A percentile compares a stretch with the other conserved stretches of the same genome.
Conservation (phyloP, 1,140 invertebrate species). For the Cotesia glomerata region DNA sequence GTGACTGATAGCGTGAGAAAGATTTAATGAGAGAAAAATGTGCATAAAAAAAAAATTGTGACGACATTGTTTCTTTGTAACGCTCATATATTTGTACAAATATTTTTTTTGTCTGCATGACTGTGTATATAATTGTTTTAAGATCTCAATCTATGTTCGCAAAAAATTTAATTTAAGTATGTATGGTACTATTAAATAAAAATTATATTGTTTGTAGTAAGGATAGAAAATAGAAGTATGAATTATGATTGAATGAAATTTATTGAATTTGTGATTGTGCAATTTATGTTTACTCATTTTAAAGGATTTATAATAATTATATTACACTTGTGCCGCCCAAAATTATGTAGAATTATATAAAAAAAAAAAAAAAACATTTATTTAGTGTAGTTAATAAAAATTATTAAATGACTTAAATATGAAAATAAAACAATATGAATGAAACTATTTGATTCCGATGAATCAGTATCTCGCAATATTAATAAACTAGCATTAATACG, state of each 20-base stretch:
- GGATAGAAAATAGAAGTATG: not conserved
- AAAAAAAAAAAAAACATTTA: conserved; percentile 9
- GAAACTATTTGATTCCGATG: conserved; percentile 2
- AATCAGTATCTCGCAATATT: not conserved
- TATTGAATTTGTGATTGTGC: conserved; percentile 8
- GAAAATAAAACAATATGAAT: not conserved
- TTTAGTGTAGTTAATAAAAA: conserved; percentile 2
- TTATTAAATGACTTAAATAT: not conserved
- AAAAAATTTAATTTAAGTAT: not conserved
- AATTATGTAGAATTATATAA: conserved; percentile 20
- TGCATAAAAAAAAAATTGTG: not conserved
- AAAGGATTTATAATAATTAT: conserved; percentile 18
- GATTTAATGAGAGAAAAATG: too few species aligned
- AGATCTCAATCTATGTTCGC: not conserved
- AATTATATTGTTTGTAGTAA: too few species aligned
- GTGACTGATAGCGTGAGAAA: too few species aligned
- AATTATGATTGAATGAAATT: not conserved
- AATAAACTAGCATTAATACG: not conserved
- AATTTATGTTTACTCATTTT: conserved; percentile 26
- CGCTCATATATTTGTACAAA: not conserved
- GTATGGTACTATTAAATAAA: not conserved
- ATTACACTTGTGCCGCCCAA: conserved; percentile 25
- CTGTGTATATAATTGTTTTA: not conserved
- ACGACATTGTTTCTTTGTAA: not conserved
- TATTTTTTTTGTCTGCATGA: conserved; percentile 1